Percentiles rank a stretch among this genome's conserved stretches.
phyloP scores from a whole-genome alignment of 2,113 vertebrate species.

The Bos javanicus region DNA sequence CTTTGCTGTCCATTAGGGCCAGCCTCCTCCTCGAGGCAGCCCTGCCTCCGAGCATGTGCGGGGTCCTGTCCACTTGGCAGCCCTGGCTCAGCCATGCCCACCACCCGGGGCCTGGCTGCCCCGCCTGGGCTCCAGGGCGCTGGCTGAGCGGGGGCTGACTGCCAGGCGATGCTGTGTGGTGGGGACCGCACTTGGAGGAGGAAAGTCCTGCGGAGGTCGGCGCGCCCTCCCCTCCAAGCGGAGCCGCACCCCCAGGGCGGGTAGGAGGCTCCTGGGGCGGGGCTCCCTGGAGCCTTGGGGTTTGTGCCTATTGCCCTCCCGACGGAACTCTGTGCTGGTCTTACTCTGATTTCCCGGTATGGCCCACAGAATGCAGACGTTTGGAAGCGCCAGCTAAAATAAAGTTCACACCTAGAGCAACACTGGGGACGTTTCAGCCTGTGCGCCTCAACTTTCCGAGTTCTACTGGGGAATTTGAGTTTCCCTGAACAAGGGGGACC shows the following conservation, averaged over 20 bases:
- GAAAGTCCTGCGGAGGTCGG: neutral
- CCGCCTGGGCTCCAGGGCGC: fast-evolving
- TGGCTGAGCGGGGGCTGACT: fast-evolving
- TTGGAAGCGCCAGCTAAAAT: neutral
- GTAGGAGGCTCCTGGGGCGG: neutral
- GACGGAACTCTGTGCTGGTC: neutral
- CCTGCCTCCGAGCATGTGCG: neutral
- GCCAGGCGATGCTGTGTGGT: fast-evolving
- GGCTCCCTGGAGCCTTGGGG: neutral
- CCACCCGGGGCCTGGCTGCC: fast-evolving
- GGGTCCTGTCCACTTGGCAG: neutral
- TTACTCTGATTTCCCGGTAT: neutral
- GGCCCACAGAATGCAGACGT: neutral
- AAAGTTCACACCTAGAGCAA: neutral
- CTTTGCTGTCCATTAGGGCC: neutral
- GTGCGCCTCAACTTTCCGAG: neutral
- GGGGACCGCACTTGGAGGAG: neutral
- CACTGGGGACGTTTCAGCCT: neutral
- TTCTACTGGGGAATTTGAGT: neutral
- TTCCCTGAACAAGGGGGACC: neutral
- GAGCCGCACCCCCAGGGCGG: fast-evolving
- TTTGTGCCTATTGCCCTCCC: neutral
- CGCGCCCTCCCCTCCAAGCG: neutral
- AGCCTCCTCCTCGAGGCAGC: neutral
- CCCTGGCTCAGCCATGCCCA: neutral